Evolutionary conservation across 1,140 invertebrate species (phyloP), one percentile per base, ranked within the genome.

Genomic region (Drosophila erecta): DNA sequence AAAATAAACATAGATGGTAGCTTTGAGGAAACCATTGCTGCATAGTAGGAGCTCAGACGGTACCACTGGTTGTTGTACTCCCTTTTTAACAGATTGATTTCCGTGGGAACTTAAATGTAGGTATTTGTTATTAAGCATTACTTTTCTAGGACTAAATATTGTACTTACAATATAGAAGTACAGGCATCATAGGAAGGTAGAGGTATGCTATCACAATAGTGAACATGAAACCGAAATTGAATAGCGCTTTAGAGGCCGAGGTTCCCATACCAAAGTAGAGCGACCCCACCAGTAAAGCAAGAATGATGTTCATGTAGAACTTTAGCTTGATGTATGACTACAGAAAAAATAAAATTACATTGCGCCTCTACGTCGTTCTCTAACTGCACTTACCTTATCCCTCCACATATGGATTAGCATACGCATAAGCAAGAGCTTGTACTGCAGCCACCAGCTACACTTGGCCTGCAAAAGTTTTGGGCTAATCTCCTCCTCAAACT

Each of bases 31-130:
- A 97, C 96, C 78, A 97, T 94, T 0, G 98, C 97, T 10, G 96
- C 94, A 91, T 97, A 98, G 90, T 99, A 99, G 0, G 98, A 95
- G 86, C 96, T 96, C 14, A 98, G 91, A 24, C 96, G 95, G 92
- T 98, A 99, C 98, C 98, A 99, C 76, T 96, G 95, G 92, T 99
- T 99, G 79, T 98, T 96, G 86, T 98, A 96, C 93, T 99, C 98
- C 57, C 97, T 93, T 76, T 97, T 97, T 69, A 99, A 93, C 4
- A 98, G 93, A 51, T 95, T 95, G 53, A 98, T 96, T 93, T 99
- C 97, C 22, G 95, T 94, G 1, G 98, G 97, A 95, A 98, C 97
- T 98, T 92, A 33, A 95, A 94, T 60, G 15, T 2, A 38, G 6
- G 2, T 4, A 4, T 43, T 17, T n/a, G 10, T 2, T 15, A 44